Base-by-base conservation (phyloP, 2,113 vertebrate species). In the Grammatotria lemairii region DNA sequence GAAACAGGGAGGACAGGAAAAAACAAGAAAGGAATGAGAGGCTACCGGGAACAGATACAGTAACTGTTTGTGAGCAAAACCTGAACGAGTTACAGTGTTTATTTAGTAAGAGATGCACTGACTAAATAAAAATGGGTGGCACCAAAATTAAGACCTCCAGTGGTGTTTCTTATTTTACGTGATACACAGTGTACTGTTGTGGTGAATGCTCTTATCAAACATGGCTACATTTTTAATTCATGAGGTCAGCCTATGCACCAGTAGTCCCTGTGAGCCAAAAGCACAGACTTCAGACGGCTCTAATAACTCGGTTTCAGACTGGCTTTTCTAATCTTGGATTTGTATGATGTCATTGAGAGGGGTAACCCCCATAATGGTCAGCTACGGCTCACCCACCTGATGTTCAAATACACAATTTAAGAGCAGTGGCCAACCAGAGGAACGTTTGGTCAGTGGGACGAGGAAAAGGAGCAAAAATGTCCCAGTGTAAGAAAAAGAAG, bases 121-220 rank as follows among this genome's bases (percentile, higher is more conserved):
- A 75, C 70, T 47, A 75, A 47, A 75, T 0, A 28, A 73, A 75
- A 75, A 75, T 0, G 2, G 42, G 14, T 31, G 70, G 70, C 42
- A 28, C 14, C 23, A 75, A 75, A 75, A 75, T 49, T 47, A 49
- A 75, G 70, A 75, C 14, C 1, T 75, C 14, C 1, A 10, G 5
- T 19, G 9, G 13, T 1, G 26, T 75, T 28, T 5, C 4, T 45
- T 28, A 3, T 11, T 73, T 45, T 73, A 17, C 1, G 1, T 17
- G 68, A 1, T 28, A 26, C 40, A 75, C 68, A 19, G 3, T 47
- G 38, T 31, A 31, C 23, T 0, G 42, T 47, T 73, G 21, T 45
- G 0, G 23, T 12, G 42, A 49, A 49, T 19, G 23, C 0, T 78
- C 6, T 49, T 31, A 78, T 31, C 1, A 28, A 75, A 70, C 65